These are phyloP conservation scores for Ibycter americanus DNA, from an alignment of 2,797 vertebrate species.

Conservation along the genomic window DNA sequence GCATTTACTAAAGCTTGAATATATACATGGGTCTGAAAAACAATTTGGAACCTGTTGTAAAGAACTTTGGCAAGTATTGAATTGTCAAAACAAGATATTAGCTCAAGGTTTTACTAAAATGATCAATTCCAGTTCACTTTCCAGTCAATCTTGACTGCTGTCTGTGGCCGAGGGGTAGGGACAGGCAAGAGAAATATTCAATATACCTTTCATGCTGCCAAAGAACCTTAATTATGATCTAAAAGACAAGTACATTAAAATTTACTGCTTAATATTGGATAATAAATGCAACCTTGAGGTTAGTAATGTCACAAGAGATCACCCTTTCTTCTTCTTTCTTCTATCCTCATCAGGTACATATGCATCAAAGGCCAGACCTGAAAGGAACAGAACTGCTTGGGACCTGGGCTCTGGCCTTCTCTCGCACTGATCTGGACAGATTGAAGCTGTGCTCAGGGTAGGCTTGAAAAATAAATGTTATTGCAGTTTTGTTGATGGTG, in stretches of 20 bases:
- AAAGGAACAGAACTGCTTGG: neutral
- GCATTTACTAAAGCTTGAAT: neutral
- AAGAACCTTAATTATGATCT: neutral
- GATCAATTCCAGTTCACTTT: neutral
- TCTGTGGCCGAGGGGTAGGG: neutral
- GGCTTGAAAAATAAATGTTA: neutral
- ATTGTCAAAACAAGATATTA: neutral
- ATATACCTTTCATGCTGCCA: neutral
- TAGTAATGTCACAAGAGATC: neutral
- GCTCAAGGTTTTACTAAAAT: neutral
- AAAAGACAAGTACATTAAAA: neutral
- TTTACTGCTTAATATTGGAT: neutral
- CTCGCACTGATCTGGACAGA: neutral
- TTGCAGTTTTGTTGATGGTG: neutral
- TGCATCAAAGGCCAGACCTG: neutral
- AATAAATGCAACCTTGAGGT: neutral
- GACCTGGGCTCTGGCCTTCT: neutral
- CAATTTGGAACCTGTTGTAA: neutral
- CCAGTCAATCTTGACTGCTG: neutral
- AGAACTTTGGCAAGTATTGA: neutral
- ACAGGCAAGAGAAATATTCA: neutral
- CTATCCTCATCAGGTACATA: neutral
- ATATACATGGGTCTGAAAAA: neutral
- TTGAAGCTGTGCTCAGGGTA: neutral
- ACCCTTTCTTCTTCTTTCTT: neutral